Evolutionary conservation across 2,113 vertebrate genomes (phyloP), one percentile per base, ranked within the genome.

Genomic region (Noturus placidus): DNA sequence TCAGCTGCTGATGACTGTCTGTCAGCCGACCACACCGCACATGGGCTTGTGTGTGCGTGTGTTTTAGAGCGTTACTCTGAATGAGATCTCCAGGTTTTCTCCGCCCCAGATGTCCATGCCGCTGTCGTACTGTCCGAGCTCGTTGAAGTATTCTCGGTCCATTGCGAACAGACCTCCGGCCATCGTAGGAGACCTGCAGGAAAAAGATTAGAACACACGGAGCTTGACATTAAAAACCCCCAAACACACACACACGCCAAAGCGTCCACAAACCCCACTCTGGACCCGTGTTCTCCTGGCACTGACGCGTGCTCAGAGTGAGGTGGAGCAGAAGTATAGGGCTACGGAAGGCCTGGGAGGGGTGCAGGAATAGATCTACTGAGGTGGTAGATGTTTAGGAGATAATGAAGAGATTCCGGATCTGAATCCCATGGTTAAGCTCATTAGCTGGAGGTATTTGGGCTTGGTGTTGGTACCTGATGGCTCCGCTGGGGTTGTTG

Each of bases 21-120:
- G 86, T 50, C 78, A 70, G 85, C 42, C 27, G 30, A 42, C 25
- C 27, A 8, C 69, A 25, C 19, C 19, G 33, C 14, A 2, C 27
- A 38, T 27, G 33, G 15, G 19, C 42, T 10, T 77, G 78, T 54
- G 80, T 72, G 86, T 82, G 22, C 42, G 42, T 81, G 30, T 70
- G 33, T 22, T 54, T 82, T n/a, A 22, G 17, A 5, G n/a, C 7
- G 82, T 95, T 95, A 99, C 98, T 95, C 98, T 95, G 91, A 99
- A 99, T 57, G 98, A 99, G 91, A 99, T 98, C 91, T 99, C 98
- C 92, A 99, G 92, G 89, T 99, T 99, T 83, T 99, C 98, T 76
- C 98, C 98, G 81, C 98, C 98, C 98, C 98, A 99, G 93, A 99
- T 99, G 91, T 99, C 97, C 98, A 99, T 99, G 90, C 98, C 98